These are phyloP conservation scores for Melanostoma scalare DNA, from an alignment of 2,888 invertebrate genomes.

Conservation along the genomic window DNA sequence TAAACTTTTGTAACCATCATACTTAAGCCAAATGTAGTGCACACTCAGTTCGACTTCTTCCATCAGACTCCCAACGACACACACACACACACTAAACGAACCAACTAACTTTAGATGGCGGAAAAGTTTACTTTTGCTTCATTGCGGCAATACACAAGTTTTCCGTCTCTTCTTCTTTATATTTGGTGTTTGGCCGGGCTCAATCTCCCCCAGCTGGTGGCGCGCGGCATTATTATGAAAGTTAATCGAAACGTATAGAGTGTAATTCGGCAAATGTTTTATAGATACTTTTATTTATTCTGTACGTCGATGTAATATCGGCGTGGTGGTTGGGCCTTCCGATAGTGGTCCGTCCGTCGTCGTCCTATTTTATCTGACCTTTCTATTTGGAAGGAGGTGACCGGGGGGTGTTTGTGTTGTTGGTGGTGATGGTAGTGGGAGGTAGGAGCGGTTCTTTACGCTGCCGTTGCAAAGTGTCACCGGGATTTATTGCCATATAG, in stretches of 20 bases:
- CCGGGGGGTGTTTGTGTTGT: neutral
- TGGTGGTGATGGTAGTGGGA: no score
- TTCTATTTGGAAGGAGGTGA: neutral
- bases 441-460: conserved; percentile 14
- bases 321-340: conserved; percentile 24
- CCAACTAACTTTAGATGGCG: conserved; percentile 66
- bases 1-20: conserved; percentile 60
- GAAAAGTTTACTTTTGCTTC: conserved; percentile 71
- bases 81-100: conserved; percentile 1
- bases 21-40: conserved; percentile 65
- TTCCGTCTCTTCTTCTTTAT: conserved; percentile 21
- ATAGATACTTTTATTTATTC: conserved; percentile 72
- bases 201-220: conserved; percentile 44
- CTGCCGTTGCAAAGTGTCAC: conserved; percentile 52
- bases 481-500: conserved; percentile 57
- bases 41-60: conserved; percentile 12
- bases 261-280: conserved; percentile 72
- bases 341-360: conserved; percentile 14
- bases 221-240: conserved; percentile 67
- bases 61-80: conserved; percentile 5
- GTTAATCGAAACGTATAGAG: conserved; percentile 72
- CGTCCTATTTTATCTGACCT: conserved; percentile 15
- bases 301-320: conserved; percentile 40
- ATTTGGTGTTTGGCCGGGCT: conserved; percentile 6
- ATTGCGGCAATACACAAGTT: conserved; percentile 70